A percentile compares a stretch with the other conserved stretches of the same genome.
Evolutionary conservation across 2,888 invertebrate genomes (phyloP).

Genomic region (Zonitis immaculata): DNA sequence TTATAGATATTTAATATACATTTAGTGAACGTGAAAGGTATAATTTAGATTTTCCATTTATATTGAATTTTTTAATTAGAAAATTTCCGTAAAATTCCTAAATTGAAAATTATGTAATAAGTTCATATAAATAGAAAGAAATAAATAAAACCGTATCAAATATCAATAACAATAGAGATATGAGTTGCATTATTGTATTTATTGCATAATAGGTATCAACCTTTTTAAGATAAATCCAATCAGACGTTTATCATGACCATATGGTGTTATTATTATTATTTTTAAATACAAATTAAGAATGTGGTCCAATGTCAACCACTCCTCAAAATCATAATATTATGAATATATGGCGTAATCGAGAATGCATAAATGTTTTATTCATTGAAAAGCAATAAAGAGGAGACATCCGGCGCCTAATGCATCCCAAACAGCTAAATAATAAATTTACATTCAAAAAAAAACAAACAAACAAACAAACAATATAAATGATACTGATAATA

Average conservation of each 20-base stretch:
- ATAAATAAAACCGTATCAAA: no score
- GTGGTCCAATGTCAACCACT: constrained; percentile 34
- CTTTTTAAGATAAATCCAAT: constrained; percentile 5
- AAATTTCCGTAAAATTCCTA: no score
- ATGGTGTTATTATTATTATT: constrained; percentile 17
- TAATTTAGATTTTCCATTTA: no score
- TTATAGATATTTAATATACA: background rate
- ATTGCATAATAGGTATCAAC: constrained; percentile 5
- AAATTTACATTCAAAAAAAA: no score
- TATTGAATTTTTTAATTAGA: no score
- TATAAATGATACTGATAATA: background rate
- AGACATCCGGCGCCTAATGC: background rate
- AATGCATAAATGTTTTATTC: constrained; percentile 1
- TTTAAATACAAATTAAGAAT: constrained; percentile 15
- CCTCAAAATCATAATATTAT: constrained; percentile 11
- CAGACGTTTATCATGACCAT: constrained; percentile 19
- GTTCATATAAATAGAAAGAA: no score
- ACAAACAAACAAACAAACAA: background rate
- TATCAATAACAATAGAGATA: background rate
- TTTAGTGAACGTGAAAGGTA: background rate
- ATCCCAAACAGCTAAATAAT: background rate
- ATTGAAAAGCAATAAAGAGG: background rate
- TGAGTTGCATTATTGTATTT: background rate
- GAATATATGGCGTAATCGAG: constrained; percentile 20
- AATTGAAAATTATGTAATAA: no score